These are phyloP conservation scores for Charina bottae DNA, from an alignment of 2,113 vertebrate genomes.

Conservation along the genomic window DNA sequence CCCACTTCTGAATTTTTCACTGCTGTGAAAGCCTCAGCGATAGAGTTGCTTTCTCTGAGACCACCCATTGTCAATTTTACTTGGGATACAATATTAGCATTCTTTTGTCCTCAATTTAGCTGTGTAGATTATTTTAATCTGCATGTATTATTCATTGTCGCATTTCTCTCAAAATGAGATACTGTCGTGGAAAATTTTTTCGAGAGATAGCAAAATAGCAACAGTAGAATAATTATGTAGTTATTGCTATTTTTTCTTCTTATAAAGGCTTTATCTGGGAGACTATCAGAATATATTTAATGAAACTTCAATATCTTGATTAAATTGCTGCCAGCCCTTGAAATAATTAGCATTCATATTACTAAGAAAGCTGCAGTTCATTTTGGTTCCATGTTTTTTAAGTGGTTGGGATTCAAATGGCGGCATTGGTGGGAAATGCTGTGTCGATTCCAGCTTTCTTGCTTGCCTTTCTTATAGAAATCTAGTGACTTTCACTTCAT, in stretches of 20 bases:
- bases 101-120: slow-evolving; percentile 37
- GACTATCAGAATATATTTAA: slow-evolving; percentile 69
- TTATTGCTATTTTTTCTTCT: slow-evolving; percentile 67
- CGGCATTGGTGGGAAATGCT: not conserved
- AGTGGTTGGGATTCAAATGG: slow-evolving; percentile 64
- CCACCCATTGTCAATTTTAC: not conserved
- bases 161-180: slow-evolving; percentile 63
- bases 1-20: not conserved
- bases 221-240: slow-evolving; percentile 69
- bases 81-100: slow-evolving; percentile 6
- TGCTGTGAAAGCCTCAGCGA: not conserved
- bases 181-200: slow-evolving; percentile 20
- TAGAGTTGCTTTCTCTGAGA: not conserved
- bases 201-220: slow-evolving; percentile 65
- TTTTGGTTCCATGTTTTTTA: slow-evolving; percentile 66
- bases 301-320: slow-evolving; percentile 74
- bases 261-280: slow-evolving; percentile 57
- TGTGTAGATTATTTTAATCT: slow-evolving; percentile 46
- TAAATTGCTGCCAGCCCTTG: slow-evolving; percentile 70
- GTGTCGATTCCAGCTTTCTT: slow-evolving; percentile 28
- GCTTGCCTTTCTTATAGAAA: slow-evolving; percentile 51
- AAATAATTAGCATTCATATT: slow-evolving; percentile 73
- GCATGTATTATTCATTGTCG: slow-evolving; percentile 56
- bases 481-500: slow-evolving; percentile 57
- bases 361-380: slow-evolving; percentile 69